A percentile compares a stretch with the other conserved stretches of the same genome.
phyloP scores from a whole-genome alignment of 2,888 invertebrate species.

The Torymus auratus region DNA sequence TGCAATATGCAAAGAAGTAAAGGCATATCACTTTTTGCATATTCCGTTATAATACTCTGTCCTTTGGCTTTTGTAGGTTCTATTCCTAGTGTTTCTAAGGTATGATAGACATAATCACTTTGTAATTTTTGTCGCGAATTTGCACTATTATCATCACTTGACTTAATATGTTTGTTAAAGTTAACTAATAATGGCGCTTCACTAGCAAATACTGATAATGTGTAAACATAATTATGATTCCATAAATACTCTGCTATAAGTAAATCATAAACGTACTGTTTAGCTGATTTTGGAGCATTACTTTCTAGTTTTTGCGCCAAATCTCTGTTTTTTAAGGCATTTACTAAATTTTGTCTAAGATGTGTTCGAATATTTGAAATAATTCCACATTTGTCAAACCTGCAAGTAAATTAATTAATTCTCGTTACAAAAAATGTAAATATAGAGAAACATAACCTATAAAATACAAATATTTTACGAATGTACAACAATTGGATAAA shows the following conservation, averaged over 20 bases:
- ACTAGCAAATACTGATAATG: slow-evolving; percentile 74
- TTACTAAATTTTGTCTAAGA: slow-evolving; percentile 73
- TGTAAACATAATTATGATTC: slow-evolving; percentile 72
- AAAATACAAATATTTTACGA: background rate
- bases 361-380: slow-evolving; percentile 74
- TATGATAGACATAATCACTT: slow-evolving; percentile 71
- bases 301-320: slow-evolving; percentile 63
- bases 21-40: slow-evolving; percentile 66
- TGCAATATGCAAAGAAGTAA: slow-evolving; percentile 71
- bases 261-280: slow-evolving; percentile 74
- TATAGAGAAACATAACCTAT: slow-evolving; percentile 52
- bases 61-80: slow-evolving; percentile 66
- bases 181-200: slow-evolving; percentile 73
- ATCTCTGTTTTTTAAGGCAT: slow-evolving; percentile 71
- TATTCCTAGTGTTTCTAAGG: slow-evolving; percentile 72
- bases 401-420: slow-evolving; percentile 55
- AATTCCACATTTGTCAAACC: slow-evolving; percentile 74
- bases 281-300: slow-evolving; percentile 68
- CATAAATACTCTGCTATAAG: slow-evolving; percentile 74
- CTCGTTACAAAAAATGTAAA: background rate
- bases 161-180: slow-evolving; percentile 66
- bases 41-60: slow-evolving; percentile 68
- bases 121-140: slow-evolving; percentile 66
- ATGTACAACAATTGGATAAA: background rate
- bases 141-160: slow-evolving; percentile 38